A percentile compares a stretch with the other conserved stretches of the same genome.
phyloP scores from a whole-genome alignment of 2,113 vertebrate species.

The Leptobrachium leishanense region DNA sequence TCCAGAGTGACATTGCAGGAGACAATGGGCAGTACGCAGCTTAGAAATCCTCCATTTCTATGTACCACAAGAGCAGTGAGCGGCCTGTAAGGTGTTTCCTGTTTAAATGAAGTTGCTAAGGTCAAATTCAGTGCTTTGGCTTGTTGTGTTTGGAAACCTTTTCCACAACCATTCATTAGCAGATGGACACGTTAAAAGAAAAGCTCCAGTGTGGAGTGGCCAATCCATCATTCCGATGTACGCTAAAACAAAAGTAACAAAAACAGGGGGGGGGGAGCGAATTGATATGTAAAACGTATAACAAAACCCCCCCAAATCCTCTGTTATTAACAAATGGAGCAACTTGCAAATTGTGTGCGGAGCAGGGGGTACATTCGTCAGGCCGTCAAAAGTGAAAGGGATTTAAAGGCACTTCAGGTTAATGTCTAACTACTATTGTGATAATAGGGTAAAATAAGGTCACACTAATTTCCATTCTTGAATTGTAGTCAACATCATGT shows the following conservation, averaged over 20 bases:
- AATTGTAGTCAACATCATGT: too few relatives aligned
- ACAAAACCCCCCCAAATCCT: conserved; percentile 5
- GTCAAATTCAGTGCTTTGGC: conserved; percentile 32
- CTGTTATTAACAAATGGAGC: not conserved
- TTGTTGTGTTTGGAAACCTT: conserved; percentile 14
- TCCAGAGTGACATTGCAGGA: conserved; percentile 9
- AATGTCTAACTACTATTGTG: not conserved
- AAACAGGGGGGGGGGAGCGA: conserved; percentile 19
- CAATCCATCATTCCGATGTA: conserved; percentile 14
- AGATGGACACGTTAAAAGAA: conserved; percentile 19
- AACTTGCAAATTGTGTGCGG: not conserved
- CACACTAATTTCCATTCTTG: not conserved
- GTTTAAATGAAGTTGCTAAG: conserved; percentile 22
- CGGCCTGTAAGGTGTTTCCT: conserved; percentile 19
- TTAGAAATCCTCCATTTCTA: not conserved
- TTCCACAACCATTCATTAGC: conserved; percentile 27
- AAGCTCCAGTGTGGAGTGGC: not conserved
- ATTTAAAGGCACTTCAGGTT: not conserved
- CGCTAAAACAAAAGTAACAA: conserved; percentile 30
- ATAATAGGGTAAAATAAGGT: not conserved
- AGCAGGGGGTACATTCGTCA: not conserved
- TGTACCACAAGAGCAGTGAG: not conserved
- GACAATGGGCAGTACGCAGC: conserved; percentile 28
- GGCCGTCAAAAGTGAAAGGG: not conserved
- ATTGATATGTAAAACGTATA: conserved; percentile 27